Conservation (phyloP, 1,140 invertebrate species). For the Cydia amplana region DNA sequence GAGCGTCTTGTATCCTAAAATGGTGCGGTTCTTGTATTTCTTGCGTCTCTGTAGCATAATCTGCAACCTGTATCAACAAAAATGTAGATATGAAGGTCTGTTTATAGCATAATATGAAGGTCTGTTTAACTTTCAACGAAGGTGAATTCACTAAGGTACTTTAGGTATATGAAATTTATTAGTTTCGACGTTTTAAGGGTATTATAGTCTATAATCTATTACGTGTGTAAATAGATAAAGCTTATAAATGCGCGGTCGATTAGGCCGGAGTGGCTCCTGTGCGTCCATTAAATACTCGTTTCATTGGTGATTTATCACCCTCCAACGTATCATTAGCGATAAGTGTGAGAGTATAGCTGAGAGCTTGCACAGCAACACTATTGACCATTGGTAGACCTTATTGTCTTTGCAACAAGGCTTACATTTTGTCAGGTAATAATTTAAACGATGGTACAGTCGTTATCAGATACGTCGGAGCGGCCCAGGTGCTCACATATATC, state of each 20-base stretch:
- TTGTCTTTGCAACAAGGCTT: too few species aligned
- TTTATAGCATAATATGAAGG: background rate
- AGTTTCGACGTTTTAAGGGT: background rate
- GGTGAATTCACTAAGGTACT: too few species aligned
- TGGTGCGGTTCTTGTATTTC: constrained; percentile 99
- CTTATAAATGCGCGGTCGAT: constrained; percentile 12
- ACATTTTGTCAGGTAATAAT: too few species aligned
- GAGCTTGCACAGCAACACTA: background rate
- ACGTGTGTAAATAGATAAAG: constrained; percentile 2
- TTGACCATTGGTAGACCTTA: too few species aligned
- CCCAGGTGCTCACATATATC: too few species aligned
- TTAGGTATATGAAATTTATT: too few species aligned
- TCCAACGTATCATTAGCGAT: constrained; percentile 25
- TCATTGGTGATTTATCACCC: constrained; percentile 22
- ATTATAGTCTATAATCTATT: background rate
- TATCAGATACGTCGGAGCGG: too few species aligned
- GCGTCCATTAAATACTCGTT: constrained; percentile 28
- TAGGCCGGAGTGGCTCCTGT: constrained; percentile 14
- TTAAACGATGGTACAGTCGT: too few species aligned
- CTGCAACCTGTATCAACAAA: constrained; percentile 83
- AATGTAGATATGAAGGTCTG: background rate
- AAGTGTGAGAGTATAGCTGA: constrained; percentile 6
- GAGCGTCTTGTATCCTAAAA: constrained; percentile 98
- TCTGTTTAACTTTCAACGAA: background rate
- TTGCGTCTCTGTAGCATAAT: constrained; percentile 97